Evolutionary conservation across 2,113 vertebrate species (phyloP).

Genomic region (Leucopternis melanops): DNA sequence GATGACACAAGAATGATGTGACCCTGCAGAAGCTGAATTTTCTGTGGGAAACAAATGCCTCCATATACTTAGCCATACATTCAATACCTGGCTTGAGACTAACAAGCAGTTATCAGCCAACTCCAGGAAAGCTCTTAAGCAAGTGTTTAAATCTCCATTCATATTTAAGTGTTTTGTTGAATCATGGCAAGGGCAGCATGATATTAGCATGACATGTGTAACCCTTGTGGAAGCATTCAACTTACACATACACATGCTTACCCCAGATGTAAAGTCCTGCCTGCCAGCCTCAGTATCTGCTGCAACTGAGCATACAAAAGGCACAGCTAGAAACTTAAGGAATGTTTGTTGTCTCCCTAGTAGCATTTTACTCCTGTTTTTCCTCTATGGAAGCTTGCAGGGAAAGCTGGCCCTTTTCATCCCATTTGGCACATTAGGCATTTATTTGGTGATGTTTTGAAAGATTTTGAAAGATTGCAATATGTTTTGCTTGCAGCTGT

Average conservation of each 20-base stretch:
- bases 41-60: not conserved
- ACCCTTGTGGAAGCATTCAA: not conserved
- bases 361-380: not conserved
- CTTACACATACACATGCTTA: not conserved
- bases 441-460: not conserved
- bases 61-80: too few species aligned
- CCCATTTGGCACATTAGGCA: not conserved
- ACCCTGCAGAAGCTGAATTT: not conserved
- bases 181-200: not conserved
- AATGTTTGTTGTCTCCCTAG: not conserved
- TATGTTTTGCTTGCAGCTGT: not conserved
- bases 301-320: not conserved
- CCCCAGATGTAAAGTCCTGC: not conserved
- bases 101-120: not conserved
- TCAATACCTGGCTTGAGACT: not conserved
- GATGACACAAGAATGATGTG: too few species aligned
- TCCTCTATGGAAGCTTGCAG: not conserved
- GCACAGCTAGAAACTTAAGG: not conserved
- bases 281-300: not conserved
- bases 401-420: not conserved
- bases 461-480: not conserved
- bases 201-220: not conserved
- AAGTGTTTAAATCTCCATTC: not conserved
- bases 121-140: not conserved
- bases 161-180: not conserved